Percentiles rank a stretch among this genome's conserved stretches.
These are phyloP conservation scores for Diarsia brunnea DNA, from an alignment of 2,888 invertebrate genomes.

Conservation along the genomic window DNA sequence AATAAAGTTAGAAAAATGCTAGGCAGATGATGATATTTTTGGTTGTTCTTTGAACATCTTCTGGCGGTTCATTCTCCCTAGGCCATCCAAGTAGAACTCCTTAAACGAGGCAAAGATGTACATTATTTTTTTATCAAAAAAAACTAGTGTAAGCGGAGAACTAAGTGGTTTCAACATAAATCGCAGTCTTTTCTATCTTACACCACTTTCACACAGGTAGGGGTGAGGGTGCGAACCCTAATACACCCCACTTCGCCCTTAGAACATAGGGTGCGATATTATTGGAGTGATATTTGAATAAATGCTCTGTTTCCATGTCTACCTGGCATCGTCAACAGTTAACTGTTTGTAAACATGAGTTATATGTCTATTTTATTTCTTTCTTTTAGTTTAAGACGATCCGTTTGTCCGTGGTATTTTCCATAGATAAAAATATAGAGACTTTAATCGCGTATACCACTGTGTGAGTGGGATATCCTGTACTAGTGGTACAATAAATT, in stretches of 20 bases:
- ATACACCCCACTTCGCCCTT: slow-evolving; percentile 61
- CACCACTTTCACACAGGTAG: slow-evolving; percentile 27
- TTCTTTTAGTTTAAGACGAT: neutral
- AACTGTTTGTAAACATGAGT: slow-evolving; percentile 18
- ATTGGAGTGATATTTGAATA: slow-evolving; percentile 68
- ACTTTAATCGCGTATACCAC: too few species aligned
- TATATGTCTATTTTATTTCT: neutral
- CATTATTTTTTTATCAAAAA: neutral
- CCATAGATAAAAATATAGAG: neutral
- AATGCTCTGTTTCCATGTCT: slow-evolving; percentile 62
- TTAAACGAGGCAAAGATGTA: neutral
- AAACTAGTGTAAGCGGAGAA: neutral
- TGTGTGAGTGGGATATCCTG: too few species aligned
- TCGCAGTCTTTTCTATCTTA: slow-evolving; percentile 22
- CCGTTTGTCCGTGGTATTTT: neutral
- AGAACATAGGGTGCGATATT: slow-evolving; percentile 42
- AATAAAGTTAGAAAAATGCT: too few species aligned
- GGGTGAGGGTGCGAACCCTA: slow-evolving; percentile 70
- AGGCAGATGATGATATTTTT: neutral
- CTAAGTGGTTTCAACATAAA: neutral
- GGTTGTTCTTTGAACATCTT: neutral
- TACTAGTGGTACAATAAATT: too few species aligned
- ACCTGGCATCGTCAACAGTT: slow-evolving; percentile 38
- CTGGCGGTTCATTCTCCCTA: neutral
- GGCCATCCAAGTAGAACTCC: neutral